These are phyloP conservation scores for Philaethria dido DNA, from an alignment of 2,888 invertebrate species.

Conservation along the genomic window DNA sequence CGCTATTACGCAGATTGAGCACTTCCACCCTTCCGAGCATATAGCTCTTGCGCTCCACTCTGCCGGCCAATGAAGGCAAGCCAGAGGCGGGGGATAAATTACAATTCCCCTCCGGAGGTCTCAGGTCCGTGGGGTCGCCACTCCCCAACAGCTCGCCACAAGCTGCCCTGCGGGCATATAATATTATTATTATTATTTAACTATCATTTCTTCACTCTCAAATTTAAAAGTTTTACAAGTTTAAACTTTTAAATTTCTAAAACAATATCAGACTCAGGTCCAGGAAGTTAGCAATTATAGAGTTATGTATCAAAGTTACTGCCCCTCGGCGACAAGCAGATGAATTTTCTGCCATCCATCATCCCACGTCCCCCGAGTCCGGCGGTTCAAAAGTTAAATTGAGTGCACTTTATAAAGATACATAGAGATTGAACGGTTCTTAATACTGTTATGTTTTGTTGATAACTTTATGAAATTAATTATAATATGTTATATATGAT, in stretches of 20 bases:
- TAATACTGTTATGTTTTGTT: constrained; percentile 8
- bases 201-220: no score
- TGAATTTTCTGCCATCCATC: constrained; percentile 44
- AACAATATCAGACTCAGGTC: constrained; percentile 4
- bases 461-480: neutral
- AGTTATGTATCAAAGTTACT: constrained; percentile 39
- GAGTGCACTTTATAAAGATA: constrained; percentile 38
- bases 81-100: no score
- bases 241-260: constrained; percentile 2
- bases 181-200: no score
- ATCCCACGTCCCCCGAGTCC: constrained; percentile 41
- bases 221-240: neutral
- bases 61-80: no score
- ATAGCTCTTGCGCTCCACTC: no score
- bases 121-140: no score
- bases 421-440: constrained; percentile 21
- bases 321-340: constrained; percentile 40
- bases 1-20: no score
- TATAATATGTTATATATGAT: no score
- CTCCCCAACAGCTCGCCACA: no score
- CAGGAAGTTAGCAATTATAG: constrained; percentile 32
- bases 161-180: no score
- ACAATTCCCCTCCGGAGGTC: no score
- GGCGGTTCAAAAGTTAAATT: constrained; percentile 46
- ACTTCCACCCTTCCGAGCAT: no score